Evolutionary conservation across 2,113 vertebrate species (phyloP).

Genomic region (Coreoperca whiteheadi): DNA sequence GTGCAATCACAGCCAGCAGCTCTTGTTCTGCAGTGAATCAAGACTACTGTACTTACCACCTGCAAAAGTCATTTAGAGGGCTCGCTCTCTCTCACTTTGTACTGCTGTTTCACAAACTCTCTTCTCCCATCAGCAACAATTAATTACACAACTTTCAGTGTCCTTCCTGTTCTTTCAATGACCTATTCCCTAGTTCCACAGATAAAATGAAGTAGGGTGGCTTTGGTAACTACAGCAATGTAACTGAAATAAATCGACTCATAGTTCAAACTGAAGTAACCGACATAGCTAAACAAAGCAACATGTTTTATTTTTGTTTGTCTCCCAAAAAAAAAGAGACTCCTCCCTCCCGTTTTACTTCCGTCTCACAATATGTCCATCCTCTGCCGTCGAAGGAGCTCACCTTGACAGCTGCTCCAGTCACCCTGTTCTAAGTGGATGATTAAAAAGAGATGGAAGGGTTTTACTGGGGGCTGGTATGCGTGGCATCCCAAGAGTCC

Average conservation of each 20-base stretch:
- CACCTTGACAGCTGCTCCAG: constrained; percentile 95
- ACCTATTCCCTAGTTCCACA: not conserved
- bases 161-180: not conserved
- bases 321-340: constrained; percentile 32
- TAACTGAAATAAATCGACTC: constrained; percentile 9
- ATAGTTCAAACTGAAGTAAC: constrained; percentile 9
- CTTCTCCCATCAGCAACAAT: constrained; percentile 17
- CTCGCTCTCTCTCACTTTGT: constrained; percentile 6
- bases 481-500: constrained; percentile 92
- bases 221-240: not conserved
- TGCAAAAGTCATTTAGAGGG: constrained; percentile 29
- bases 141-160: constrained; percentile 22
- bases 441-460: constrained; percentile 99
- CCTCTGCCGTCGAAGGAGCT: constrained; percentile 80
- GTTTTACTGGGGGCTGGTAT: constrained; percentile 94
- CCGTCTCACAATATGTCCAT: constrained; percentile 67
- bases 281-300: constrained; percentile 59
- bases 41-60: constrained; percentile 40
- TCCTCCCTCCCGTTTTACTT: constrained; percentile 35
- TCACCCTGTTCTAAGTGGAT: constrained; percentile 98
- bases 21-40: constrained; percentile 47
- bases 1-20: constrained; percentile 45
- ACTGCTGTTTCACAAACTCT: constrained; percentile 9
- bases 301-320: constrained; percentile 45
- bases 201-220: not conserved